Evolutionary conservation across 2,888 invertebrate genomes (phyloP).

Genomic region (Hanleya hanleyi): DNA sequence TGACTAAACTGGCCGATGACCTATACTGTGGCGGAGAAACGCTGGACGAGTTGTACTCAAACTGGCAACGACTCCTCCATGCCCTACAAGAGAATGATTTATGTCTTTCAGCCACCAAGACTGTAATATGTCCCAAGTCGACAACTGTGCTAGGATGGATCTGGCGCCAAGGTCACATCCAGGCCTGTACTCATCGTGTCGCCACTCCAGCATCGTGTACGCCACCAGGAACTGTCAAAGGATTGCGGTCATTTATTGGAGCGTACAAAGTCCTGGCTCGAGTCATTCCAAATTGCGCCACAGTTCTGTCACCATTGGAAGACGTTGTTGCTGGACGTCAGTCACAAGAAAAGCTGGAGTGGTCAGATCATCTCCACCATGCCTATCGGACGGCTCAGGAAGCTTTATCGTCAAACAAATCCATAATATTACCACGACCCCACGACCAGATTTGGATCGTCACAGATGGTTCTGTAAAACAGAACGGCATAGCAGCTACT

Average conservation of each 20-base stretch:
- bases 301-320: conserved; percentile 26
- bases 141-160: conserved; percentile 33
- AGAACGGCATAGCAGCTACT: too few species aligned
- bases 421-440: conserved; percentile 20
- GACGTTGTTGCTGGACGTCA: conserved; percentile 24
- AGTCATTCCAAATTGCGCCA: conserved; percentile 29
- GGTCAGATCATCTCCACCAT: conserved; percentile 26
- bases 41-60: conserved; percentile 9
- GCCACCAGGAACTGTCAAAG: conserved; percentile 27
- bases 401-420: conserved; percentile 3
- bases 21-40: conserved; percentile 23
- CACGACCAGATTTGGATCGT: conserved; percentile 25
- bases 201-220: conserved; percentile 24
- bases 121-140: conserved; percentile 21
- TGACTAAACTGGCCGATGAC: conserved; percentile 37
- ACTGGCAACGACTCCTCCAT: conserved; percentile 20
- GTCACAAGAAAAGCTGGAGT: conserved; percentile 33
- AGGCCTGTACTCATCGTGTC: conserved; percentile 31
- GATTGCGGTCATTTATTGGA: conserved; percentile 33
- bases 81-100: conserved; percentile 18
- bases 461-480: conserved; percentile 19
- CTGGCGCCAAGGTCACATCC: conserved; percentile 33
- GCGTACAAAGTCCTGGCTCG: conserved; percentile 36
- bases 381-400: conserved; percentile 25
- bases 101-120: conserved; percentile 29